These are phyloP conservation scores for Ophioninae sp. DNA, from an alignment of 2,888 invertebrate species.

Conservation along the genomic window DNA sequence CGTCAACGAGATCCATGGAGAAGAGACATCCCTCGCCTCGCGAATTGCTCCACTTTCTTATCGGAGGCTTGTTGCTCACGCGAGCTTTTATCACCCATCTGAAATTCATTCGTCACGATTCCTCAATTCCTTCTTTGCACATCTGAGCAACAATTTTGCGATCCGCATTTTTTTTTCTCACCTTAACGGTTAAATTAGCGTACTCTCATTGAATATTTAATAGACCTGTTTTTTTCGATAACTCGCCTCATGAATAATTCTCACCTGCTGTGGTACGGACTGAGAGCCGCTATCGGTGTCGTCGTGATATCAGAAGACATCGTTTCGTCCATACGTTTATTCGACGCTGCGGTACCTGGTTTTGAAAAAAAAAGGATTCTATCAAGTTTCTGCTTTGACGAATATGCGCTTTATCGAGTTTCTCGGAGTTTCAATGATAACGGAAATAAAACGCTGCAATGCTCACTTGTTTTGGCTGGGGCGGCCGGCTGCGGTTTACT, in stretches of 20 bases:
- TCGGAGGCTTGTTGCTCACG: constrained; percentile 90
- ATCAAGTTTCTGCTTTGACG: neutral
- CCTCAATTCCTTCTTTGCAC: neutral
- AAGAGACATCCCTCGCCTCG: constrained; percentile 97
- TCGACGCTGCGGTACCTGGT: neutral
- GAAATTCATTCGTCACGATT: constrained; percentile 15
- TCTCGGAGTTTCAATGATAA: neutral
- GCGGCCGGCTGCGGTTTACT: constrained; percentile 63
- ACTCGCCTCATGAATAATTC: neutral
- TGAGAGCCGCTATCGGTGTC: constrained; percentile 90
- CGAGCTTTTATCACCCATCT: constrained; percentile 96
- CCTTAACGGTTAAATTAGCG: too few species aligned
- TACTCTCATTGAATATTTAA: too few species aligned
- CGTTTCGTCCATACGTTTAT: constrained; percentile 64
- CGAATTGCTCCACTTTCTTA: constrained; percentile 95
- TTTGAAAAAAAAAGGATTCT: neutral
- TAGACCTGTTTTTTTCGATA: too few species aligned
- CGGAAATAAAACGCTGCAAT: neutral
- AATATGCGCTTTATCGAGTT: neutral
- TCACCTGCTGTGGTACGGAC: constrained; percentile 96
- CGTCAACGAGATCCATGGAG: constrained; percentile 95
- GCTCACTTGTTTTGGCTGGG: constrained; percentile 22
- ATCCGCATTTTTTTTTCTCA: too few species aligned
- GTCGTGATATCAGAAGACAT: constrained; percentile 66
- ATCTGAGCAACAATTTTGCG: too few species aligned